Base-by-base conservation (phyloP, 2,797 vertebrate species). In the Etheostoma nigrum region DNA sequence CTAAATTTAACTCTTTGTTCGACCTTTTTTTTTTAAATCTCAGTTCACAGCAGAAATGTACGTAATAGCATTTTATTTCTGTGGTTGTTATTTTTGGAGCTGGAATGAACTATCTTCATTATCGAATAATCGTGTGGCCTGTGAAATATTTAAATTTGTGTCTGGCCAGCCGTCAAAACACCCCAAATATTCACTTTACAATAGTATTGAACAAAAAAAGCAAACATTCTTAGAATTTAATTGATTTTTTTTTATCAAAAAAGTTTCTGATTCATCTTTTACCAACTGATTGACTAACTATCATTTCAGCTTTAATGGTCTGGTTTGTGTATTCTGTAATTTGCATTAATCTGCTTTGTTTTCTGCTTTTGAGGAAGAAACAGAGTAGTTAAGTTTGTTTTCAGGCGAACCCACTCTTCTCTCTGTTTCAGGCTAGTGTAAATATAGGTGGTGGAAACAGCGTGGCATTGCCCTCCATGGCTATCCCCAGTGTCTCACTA, bases 391-490 rank as follows among this genome's bases (percentile, higher is more conserved):
- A 40, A 2, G 21, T 11, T 4, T 25, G 33, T 57, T 8, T 62
- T 36, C 5, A 40, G 2, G 13, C 40, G 47, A 27, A 48, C 10
- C 15, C 53, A 44, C 10, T n/a, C 25, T 63, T 78, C 6, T 72
- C 21, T 86, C 7, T 40, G 0, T 86, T 84, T 79, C 74, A 94
- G 93, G 47, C 76, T 42, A 69, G 67, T 74, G 30, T 71, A 79
- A 86, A 82, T 86, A 59, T 45, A 53, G 78, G 48, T n/a, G 92
- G 60, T 87, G 95, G 91, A 93, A 95, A 95, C 49, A 93, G 76
- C 40, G 53, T 90, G 47, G 82, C 89, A 69, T 92, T 92, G 64
- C 89, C 91, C 63, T 95, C 92, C 52, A 84, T 91, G 85, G 86
- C 93, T 27, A 84, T 91, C 48, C 78, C 93, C 61, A 87, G 94